These are phyloP conservation scores for Plutomurus gul DNA, from an alignment of 1,140 invertebrate genomes.

Conservation along the genomic window DNA sequence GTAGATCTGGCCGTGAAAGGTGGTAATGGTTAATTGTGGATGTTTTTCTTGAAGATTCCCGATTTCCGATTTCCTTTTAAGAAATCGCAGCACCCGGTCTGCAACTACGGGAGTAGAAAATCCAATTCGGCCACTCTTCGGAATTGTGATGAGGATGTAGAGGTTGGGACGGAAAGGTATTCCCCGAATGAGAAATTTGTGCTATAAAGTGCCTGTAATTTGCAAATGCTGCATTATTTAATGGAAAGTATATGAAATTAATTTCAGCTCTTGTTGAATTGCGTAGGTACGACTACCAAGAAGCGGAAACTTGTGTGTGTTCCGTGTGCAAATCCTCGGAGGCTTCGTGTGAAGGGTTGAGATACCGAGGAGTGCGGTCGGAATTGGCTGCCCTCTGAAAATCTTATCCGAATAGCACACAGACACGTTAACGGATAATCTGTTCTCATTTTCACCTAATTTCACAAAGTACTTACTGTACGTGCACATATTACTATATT, in stretches of 20 bases:
- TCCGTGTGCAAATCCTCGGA: conserved; percentile 62
- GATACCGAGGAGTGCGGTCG: conserved; percentile 58
- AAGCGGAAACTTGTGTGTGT: conserved; percentile 68
- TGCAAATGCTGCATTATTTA: not conserved
- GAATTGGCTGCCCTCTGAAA: conserved; percentile 31
- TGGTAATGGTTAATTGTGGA: conserved; percentile 12
- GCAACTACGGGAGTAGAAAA: conserved; percentile 71
- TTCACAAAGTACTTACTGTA: no score
- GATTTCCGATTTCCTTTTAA: conserved; percentile 87
- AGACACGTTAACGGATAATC: no score
- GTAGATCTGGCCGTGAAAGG: not conserved
- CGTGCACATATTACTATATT: no score
- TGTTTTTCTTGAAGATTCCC: conserved; percentile 65
- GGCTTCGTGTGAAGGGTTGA: conserved; percentile 63
- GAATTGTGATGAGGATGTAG: conserved; percentile 69
- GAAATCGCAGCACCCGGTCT: conserved; percentile 78
- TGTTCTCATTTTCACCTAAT: no score
- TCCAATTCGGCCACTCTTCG: conserved; percentile 62
- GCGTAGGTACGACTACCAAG: conserved; percentile 64
- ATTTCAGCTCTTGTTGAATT: not conserved
- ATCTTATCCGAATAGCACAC: no score
- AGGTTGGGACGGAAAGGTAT: conserved; percentile 61
- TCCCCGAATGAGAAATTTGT: not conserved
- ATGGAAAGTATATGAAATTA: not conserved
- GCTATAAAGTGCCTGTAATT: not conserved